Percentiles rank a stretch among this genome's conserved stretches.
Conservation (phyloP, 2,797 vertebrate species). For the Gallinago stenura region DNA sequence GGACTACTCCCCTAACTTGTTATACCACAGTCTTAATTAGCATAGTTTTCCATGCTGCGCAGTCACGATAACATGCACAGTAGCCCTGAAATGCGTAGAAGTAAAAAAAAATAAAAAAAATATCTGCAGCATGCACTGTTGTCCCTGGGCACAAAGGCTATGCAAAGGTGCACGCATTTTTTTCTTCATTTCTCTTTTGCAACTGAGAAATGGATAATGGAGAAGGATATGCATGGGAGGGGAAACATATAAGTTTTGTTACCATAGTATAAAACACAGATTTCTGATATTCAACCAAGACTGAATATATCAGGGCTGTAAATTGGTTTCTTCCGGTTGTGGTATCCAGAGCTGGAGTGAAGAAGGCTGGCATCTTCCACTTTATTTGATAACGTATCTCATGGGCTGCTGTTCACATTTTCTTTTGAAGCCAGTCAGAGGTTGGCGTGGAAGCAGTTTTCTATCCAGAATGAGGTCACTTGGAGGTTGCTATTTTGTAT, state of each 20-base stretch:
- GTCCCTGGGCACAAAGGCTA: not conserved
- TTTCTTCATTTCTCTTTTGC: not conserved
- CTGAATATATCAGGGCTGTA: not conserved
- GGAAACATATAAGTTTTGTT: not conserved
- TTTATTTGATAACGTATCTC: not conserved
- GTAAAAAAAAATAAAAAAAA: not conserved
- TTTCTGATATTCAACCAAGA: not conserved
- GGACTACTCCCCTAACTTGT: not conserved
- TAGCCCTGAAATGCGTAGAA: not conserved
- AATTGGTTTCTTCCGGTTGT: not conserved
- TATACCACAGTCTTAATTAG: not conserved
- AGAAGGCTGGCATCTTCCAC: not conserved
- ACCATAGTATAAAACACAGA: not conserved
- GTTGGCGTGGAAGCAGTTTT: not conserved
- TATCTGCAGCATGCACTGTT: not conserved
- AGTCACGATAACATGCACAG: not conserved
- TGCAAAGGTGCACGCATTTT: not conserved
- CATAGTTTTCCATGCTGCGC: not conserved
- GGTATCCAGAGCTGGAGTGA: not conserved
- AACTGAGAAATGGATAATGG: not conserved
- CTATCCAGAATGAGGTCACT: not conserved
- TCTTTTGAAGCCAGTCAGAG: not conserved
- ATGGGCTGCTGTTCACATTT: not conserved
- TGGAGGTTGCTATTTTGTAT: not conserved
- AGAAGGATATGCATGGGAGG: not conserved